These are phyloP conservation scores for Mustelus asterias DNA, from an alignment of 2,113 vertebrate genomes.

Conservation along the genomic window DNA sequence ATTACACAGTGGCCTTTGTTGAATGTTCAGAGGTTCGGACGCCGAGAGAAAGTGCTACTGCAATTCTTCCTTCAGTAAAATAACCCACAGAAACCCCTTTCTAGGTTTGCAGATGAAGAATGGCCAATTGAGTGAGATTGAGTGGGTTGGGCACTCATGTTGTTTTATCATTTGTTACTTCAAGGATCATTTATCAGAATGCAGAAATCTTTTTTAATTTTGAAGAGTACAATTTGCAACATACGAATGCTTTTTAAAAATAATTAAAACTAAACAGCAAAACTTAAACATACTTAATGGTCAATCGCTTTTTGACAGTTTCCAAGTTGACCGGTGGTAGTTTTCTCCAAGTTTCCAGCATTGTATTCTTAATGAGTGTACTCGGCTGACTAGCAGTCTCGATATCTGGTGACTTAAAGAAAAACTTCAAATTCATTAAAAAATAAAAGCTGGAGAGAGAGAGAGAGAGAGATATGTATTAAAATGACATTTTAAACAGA, in stretches of 20 bases:
- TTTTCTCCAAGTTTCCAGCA: constrained; percentile 57
- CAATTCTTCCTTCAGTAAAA: neutral
- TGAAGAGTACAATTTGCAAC: neutral
- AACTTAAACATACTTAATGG: constrained; percentile 58
- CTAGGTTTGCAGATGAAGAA: neutral
- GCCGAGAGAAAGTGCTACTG: neutral
- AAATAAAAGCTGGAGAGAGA: neutral
- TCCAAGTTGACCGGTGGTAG: constrained; percentile 64
- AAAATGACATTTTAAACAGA: constrained; percentile 7
- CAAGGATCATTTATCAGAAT: neutral
- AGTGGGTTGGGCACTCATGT: neutral
- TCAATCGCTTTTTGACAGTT: constrained; percentile 73
- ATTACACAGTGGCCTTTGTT: neutral
- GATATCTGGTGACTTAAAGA: neutral
- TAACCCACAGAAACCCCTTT: neutral
- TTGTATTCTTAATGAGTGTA: constrained; percentile 46
- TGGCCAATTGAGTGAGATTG: neutral
- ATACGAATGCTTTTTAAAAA: neutral
- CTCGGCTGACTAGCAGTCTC: neutral
- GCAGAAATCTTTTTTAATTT: neutral
- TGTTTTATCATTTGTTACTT: neutral
- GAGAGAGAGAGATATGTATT: neutral
- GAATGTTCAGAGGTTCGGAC: neutral
- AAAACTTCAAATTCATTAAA: neutral
- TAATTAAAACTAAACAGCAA: neutral